Base-by-base conservation (phyloP, 1,140 invertebrate species). In the Drosophila kanapiae region DNA sequence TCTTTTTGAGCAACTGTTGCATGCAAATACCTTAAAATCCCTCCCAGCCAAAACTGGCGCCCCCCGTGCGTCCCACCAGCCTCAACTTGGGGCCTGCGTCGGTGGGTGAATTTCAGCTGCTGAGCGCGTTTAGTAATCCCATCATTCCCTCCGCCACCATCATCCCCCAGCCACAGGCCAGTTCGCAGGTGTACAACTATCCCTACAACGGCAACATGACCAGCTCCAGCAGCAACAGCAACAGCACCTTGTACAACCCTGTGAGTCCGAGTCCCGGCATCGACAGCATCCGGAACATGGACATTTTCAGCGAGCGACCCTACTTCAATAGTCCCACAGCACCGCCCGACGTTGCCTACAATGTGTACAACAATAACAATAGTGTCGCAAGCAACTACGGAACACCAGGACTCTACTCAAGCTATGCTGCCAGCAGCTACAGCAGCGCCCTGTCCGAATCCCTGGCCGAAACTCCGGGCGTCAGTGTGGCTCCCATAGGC, bases 371-470 rank as follows among this genome's bases (percentile, higher is more conserved):
- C 37, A 40, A 29, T 47, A 65, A 27, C 40, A 56, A 43, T 33
- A 70, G 42, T 31, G 61, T 18, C 35, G 69, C 69, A 5, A 51
- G 68, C 27, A 74, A 65, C 23, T 80, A 75, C 37, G 74, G 78
- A 40, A 74, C 81, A 11, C 58, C 81, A 4, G 63, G 42, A 5
- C 47, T 76, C 16, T 88, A 81, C 37, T 81, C 82, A 16, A 80
- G 65, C 29, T 87, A 84, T 56, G 71, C 83, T 5, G 68, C 85
- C 35, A 76, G 49, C 35, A 76, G 49, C 59, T 92, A 92, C 29
- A 92, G 86, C 62, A 84, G 88, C 49, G 91, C 84, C 18, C 60
- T 92, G 35, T 88, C 91, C 31, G 86, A 91, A 5, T 88, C 91
- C 2, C 58, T 92, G 49, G 86, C 91, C 40, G 81, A 82, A 56